A percentile compares a stretch with the other conserved stretches of the same genome.
phyloP scores from a whole-genome alignment of 1,140 invertebrate species.

The Stenopsyche tienmushanensis region DNA sequence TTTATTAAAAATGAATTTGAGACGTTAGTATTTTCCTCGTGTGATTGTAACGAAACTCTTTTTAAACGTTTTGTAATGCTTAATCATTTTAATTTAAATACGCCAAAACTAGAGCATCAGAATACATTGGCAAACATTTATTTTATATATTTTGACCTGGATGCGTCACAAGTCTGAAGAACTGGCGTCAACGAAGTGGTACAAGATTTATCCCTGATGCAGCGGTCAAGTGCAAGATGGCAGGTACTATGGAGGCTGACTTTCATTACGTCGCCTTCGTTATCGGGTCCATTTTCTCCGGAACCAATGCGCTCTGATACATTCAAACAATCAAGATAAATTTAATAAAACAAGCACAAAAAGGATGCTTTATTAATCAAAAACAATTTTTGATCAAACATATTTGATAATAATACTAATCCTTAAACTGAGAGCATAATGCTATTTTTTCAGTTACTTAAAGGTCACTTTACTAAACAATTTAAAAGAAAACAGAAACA shows the following conservation, averaged over 20 bases:
- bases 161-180: constrained; percentile 74
- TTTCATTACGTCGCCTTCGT: constrained; percentile 44
- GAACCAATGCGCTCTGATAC: constrained; percentile 33
- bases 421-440: too few relatives aligned
- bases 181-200: constrained; percentile 74
- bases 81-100: too few relatives aligned
- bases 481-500: too few relatives aligned
- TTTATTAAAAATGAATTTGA: not conserved
- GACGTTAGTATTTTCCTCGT: too few relatives aligned
- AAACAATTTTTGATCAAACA: not conserved
- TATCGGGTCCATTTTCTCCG: constrained; percentile 47
- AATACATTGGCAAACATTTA: too few relatives aligned
- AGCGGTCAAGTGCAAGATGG: constrained; percentile 70
- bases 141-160: constrained; percentile 36
- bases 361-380: too few relatives aligned
- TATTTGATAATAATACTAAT: not conserved
- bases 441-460: too few relatives aligned
- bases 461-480: too few relatives aligned
- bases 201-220: constrained; percentile 77
- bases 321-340: constrained; percentile 20
- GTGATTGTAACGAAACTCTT: not conserved
- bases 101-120: too few relatives aligned
- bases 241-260: constrained; percentile 70
- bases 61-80: not conserved
- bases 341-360: too few relatives aligned